A percentile compares a stretch with the other conserved stretches of the same genome.
These are phyloP conservation scores for Anastrepha ludens DNA, from an alignment of 1,140 invertebrate species.

Conservation along the genomic window DNA sequence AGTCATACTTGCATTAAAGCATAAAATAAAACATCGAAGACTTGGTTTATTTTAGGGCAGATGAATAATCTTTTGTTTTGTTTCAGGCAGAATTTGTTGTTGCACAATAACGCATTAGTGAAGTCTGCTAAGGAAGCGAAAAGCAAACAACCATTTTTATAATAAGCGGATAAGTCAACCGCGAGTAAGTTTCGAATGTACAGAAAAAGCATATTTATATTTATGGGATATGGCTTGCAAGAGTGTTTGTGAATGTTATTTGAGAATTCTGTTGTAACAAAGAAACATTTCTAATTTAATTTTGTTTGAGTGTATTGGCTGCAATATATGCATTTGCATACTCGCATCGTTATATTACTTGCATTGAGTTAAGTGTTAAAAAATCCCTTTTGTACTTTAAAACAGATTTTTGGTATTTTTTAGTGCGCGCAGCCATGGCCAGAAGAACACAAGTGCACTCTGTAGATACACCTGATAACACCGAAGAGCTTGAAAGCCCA, in stretches of 20 bases:
- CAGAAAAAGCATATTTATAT: background rate
- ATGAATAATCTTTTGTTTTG: constrained; percentile 47
- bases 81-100: background rate
- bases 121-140: background rate
- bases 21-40: constrained; percentile 4
- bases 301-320: background rate
- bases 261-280: background rate
- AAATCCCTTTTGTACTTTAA: too few species aligned
- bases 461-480: constrained; percentile 63
- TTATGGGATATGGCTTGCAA: background rate
- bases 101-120: background rate
- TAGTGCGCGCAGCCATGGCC: constrained; percentile 70
- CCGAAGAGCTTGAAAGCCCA: constrained; percentile 69
- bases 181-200: background rate
- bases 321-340: too few species aligned
- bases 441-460: constrained; percentile 67
- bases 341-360: too few species aligned
- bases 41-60: background rate
- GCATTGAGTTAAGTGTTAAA: too few species aligned
- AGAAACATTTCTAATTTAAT: background rate
- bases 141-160: background rate
- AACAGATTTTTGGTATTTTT: background rate
- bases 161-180: too few species aligned
- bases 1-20: constrained; percentile 11
- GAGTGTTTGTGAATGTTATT: background rate